Percentiles rank a stretch among this genome's conserved stretches.
Evolutionary conservation across 2,888 invertebrate species (phyloP).

Genomic region (Luperina testacea): DNA sequence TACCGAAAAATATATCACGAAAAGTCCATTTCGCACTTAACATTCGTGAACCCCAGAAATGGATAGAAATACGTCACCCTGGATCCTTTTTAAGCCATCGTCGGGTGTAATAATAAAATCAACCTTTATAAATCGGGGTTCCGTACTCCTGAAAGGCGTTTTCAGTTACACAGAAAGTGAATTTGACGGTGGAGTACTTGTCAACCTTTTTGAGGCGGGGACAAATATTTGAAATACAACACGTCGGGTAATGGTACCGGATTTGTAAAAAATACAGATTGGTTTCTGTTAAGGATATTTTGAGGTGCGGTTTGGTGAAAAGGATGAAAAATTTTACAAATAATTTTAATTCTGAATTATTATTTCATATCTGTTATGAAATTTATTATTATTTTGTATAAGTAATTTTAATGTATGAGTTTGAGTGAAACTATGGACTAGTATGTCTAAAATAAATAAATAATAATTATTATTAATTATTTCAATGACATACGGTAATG

Average conservation of each 20-base stretch:
- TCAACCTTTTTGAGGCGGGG: constrained; percentile 37
- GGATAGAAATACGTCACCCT: constrained; percentile 33
- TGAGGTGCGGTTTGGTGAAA: not conserved
- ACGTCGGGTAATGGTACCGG: constrained; percentile 23
- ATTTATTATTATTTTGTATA: too few species aligned
- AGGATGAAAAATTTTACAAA: constrained; percentile 2
- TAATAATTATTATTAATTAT: too few species aligned
- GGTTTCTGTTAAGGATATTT: not conserved
- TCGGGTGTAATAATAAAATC: constrained; percentile 60
- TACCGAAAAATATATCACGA: constrained; percentile 14
- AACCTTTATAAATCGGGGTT: constrained; percentile 46
- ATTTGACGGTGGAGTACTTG: constrained; percentile 35
- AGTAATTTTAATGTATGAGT: too few species aligned
- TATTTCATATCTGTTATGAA: too few species aligned
- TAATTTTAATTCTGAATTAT: too few species aligned
- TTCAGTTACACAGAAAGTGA: constrained; percentile 59
- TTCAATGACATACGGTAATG: too few species aligned
- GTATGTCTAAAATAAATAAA: too few species aligned
- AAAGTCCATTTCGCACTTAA: constrained; percentile 37
- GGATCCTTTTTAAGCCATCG: constrained; percentile 39
- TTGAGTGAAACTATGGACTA: too few species aligned
- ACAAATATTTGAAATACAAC: constrained; percentile 53
- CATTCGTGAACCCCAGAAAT: constrained; percentile 39
- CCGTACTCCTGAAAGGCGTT: constrained; percentile 40
- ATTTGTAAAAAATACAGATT: constrained; percentile 9